Conservation (phyloP, 2,113 vertebrate genomes). For the Lates calcarifer region DNA sequence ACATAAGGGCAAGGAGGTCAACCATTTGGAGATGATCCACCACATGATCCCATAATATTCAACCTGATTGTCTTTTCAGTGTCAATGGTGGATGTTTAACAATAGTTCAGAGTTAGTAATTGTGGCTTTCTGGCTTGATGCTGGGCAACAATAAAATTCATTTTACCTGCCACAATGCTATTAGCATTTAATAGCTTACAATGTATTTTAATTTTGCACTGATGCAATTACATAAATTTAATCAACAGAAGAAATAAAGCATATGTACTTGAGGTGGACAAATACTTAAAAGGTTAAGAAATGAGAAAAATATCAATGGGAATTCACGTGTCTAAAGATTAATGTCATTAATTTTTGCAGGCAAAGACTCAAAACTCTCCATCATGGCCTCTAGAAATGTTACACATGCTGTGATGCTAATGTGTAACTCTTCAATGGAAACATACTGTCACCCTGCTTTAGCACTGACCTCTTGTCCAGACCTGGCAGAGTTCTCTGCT, state of each 20-base stretch:
- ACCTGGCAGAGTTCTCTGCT: conserved; percentile 94
- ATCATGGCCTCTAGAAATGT: not conserved
- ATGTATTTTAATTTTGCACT: not conserved
- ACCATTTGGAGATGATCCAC: conserved; percentile 39
- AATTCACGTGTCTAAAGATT: not conserved
- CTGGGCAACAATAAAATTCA: not conserved
- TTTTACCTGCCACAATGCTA: not conserved
- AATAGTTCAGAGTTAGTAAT: not conserved
- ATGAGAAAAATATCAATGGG: not conserved
- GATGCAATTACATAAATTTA: not conserved
- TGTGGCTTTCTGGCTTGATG: not conserved
- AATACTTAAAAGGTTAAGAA: not conserved
- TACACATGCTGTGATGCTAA: not conserved
- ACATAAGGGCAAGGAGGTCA: conserved; percentile 39
- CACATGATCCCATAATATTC: conserved; percentile 9
- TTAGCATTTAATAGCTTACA: not conserved
- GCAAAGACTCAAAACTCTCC: too few relatives aligned
- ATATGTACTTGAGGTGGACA: not conserved
- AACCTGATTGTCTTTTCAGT: conserved; percentile 21
- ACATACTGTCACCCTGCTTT: not conserved
- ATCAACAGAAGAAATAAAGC: not conserved
- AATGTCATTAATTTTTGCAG: too few relatives aligned
- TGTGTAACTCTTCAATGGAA: not conserved
- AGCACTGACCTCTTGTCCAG: conserved; percentile 87
- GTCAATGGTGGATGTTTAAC: not conserved